Evolutionary conservation across 1,140 invertebrate genomes (phyloP), one percentile per base, ranked within the genome.

Genomic region (Gonatopus flavifemur): DNA sequence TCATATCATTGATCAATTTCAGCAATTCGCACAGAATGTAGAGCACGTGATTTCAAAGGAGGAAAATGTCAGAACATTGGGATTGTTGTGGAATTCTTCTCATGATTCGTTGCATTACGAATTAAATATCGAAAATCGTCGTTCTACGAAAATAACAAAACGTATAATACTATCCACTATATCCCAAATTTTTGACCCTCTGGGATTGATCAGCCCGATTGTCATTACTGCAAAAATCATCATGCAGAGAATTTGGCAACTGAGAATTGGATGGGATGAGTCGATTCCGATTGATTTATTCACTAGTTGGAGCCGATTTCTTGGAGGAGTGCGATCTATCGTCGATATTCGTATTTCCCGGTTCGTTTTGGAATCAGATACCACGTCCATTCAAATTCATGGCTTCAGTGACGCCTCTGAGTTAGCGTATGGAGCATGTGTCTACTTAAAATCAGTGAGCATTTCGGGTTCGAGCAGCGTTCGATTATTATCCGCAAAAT

Each of bases 361-460:
- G 1, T 31, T 41, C 21, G 32, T 41, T 1, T 30, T 28, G 15
- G 30, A 12, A n/a, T 22, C 36, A 30, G 7, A 21, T 1, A 22
- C 25, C 2, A 8, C 9, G 8, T 15, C 4, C 3, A 32, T 43
- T 3, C 38, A 47, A 38, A 47, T 50, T 31, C 59, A 66, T 28
- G 49, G 44, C 0, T 66, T 64, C 45, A 62, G 55, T 13, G 60
- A 66, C 25, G 51, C 55, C 4, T 56, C 49, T 21, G 31, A 59
- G 25, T 3, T 15, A 7, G 58, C 59, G 6, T 59, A 65, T 28
- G 59, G 57, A 3, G 49, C 59, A 2, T 61, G 55, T 31, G 40
- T 62, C 19, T 59, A 62, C 39, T 12, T 57, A 10, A 10, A 51
- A 12, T 25, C 49, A 3, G 24, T n/a, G 8, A 13, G 41, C 20